Evolutionary conservation across 2,113 vertebrate species (phyloP).

Genomic region (Microcebus lehilahytsara): DNA sequence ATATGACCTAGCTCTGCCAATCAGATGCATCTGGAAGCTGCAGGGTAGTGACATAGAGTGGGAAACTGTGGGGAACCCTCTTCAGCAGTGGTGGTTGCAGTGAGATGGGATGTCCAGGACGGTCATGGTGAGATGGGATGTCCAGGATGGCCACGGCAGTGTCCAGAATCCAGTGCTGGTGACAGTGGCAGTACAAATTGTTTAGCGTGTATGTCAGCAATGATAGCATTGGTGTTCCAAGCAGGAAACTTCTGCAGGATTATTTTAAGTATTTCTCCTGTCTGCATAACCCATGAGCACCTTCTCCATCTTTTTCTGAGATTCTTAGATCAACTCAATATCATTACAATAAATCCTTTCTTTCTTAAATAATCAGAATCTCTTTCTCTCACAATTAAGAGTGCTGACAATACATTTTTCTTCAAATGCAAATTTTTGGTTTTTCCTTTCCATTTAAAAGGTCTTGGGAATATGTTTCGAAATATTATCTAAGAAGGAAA

Average conservation of each 20-base stretch:
- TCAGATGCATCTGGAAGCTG: not conserved
- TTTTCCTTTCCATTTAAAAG: not conserved
- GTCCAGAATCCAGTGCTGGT: not conserved
- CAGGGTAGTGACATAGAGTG: not conserved
- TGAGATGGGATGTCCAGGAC: not conserved
- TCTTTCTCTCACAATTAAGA: not conserved
- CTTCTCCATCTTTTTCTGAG: not conserved
- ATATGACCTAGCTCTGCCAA: not conserved
- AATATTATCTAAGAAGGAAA: constrained; percentile 16
- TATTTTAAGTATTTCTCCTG: not conserved
- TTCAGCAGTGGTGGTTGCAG: not conserved
- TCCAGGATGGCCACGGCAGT: not conserved
- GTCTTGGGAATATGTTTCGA: not conserved
- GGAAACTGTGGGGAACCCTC: not conserved
- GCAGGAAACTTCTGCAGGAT: not conserved
- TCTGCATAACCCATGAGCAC: not conserved
- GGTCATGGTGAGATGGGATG: not conserved
- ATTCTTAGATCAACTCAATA: not conserved
- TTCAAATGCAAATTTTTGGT: not conserved
- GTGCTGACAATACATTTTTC: not conserved
- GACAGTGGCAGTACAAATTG: not conserved
- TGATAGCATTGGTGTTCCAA: not conserved
- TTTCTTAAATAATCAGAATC: not conserved
- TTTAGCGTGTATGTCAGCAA: not conserved
- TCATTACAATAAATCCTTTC: not conserved